Percentiles rank a stretch among this genome's conserved stretches.
Evolutionary conservation across 2,888 invertebrate genomes (phyloP).

Genomic region (Ferrisia virgata): DNA sequence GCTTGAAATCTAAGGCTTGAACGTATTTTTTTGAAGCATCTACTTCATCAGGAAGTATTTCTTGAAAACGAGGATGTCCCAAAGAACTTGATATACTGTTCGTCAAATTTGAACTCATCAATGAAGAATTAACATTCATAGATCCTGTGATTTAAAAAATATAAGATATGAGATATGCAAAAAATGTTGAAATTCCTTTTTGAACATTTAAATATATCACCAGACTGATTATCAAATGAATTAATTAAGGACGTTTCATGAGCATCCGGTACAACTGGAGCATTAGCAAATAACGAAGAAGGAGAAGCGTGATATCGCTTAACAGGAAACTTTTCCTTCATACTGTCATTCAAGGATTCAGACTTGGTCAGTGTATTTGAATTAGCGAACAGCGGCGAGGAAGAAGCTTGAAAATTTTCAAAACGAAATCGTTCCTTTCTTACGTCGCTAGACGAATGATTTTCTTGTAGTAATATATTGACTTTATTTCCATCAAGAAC

Average conservation of each 20-base stretch:
- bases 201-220: not conserved
- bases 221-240: conserved; percentile 7
- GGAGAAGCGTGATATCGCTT: conserved; percentile 3
- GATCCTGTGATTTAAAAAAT: not conserved
- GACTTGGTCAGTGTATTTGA: not conserved
- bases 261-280: conserved; percentile 16
- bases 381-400: conserved; percentile 17
- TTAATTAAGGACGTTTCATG: not conserved
- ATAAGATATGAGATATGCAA: not conserved
- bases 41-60: not conserved
- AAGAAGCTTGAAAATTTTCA: conserved; percentile 27
- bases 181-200: not conserved
- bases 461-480: not conserved
- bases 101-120: not conserved
- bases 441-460: not conserved
- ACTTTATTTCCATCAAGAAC: not conserved
- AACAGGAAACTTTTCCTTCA: conserved; percentile 5
- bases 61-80: not conserved
- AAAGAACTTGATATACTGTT: not conserved
- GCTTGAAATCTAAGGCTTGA: not conserved
- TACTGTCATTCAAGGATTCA: not conserved
- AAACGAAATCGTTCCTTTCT: conserved; percentile 5
- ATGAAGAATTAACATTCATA: not conserved
- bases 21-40: not conserved
- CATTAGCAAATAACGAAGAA: conserved; percentile 24